Conservation (phyloP, 2,113 vertebrate species). For the Heterotis niloticus region DNA sequence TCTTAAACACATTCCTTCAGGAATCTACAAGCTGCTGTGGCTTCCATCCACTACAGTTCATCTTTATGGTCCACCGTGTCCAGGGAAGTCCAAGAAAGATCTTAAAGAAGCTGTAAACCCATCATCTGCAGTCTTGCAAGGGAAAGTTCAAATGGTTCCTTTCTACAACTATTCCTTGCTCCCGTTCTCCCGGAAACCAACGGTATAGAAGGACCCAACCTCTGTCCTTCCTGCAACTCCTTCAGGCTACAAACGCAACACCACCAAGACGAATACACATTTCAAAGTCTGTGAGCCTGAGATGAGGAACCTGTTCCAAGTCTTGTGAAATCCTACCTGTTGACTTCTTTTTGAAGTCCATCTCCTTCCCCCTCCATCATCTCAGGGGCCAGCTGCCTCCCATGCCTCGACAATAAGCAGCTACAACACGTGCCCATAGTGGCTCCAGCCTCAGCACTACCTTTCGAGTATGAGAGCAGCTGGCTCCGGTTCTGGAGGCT, state of each 20-base stretch:
- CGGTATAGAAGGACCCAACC: not conserved
- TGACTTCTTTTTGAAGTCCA: constrained; percentile 35
- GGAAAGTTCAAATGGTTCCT: not conserved
- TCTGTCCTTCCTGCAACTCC: not conserved
- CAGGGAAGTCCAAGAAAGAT: no score
- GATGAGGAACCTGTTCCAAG: not conserved
- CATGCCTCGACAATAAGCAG: constrained; percentile 47
- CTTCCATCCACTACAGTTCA: no score
- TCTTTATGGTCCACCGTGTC: no score
- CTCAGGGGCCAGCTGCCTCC: constrained; percentile 38
- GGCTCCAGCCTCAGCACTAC: constrained; percentile 42
- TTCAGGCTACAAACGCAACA: not conserved
- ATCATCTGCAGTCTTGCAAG: not conserved
- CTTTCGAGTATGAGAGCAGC: constrained; percentile 18
- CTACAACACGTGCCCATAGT: constrained; percentile 61
- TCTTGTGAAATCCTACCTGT: constrained; percentile 50
- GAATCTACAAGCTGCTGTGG: no score
- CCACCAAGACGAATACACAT: not conserved
- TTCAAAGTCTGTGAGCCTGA: not conserved
- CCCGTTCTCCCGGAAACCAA: not conserved
- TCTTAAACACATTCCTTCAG: no score
- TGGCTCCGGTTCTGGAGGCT: constrained; percentile 34
- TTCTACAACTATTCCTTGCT: not conserved
- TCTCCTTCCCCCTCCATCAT: constrained; percentile 43
- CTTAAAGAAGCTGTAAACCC: no score